phyloP scores from a whole-genome alignment of 2,888 invertebrate genomes.

The Cepaea hortensis region DNA sequence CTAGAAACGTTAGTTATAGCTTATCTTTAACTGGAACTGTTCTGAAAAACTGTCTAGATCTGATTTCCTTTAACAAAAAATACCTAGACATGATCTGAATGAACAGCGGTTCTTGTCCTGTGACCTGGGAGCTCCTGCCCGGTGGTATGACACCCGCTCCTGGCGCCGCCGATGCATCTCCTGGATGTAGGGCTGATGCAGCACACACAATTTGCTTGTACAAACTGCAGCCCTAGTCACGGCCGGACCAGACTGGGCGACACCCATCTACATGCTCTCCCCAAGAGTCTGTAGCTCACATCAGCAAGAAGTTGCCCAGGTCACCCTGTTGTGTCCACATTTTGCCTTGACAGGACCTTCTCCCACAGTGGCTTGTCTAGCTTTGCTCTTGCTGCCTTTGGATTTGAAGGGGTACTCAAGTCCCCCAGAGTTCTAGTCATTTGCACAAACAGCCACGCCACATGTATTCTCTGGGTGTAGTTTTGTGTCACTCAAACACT shows the following conservation, averaged over 20 bases:
- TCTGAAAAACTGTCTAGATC: constrained; percentile 39
- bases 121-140: constrained; percentile 25
- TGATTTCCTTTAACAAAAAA: constrained; percentile 39
- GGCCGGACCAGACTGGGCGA: no score
- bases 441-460: constrained; percentile 17
- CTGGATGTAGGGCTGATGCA: no score
- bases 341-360: constrained; percentile 39
- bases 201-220: background rate
- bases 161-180: no score
- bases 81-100: constrained; percentile 43
- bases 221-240: background rate
- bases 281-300: background rate
- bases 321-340: constrained; percentile 28
- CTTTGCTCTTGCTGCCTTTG: constrained; percentile 45
- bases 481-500: constrained; percentile 9
- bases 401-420: constrained; percentile 27
- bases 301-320: background rate
- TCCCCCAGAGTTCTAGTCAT: constrained; percentile 47
- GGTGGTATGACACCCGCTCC: background rate
- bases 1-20: constrained; percentile 32
- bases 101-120: constrained; percentile 23
- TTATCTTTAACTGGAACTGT: constrained; percentile 33
- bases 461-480: constrained; percentile 28
- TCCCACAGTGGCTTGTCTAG: constrained; percentile 43
- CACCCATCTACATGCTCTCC: background rate